These are phyloP conservation scores for Callorhinus ursinus DNA, from an alignment of 2,113 vertebrate species.

Conservation along the genomic window DNA sequence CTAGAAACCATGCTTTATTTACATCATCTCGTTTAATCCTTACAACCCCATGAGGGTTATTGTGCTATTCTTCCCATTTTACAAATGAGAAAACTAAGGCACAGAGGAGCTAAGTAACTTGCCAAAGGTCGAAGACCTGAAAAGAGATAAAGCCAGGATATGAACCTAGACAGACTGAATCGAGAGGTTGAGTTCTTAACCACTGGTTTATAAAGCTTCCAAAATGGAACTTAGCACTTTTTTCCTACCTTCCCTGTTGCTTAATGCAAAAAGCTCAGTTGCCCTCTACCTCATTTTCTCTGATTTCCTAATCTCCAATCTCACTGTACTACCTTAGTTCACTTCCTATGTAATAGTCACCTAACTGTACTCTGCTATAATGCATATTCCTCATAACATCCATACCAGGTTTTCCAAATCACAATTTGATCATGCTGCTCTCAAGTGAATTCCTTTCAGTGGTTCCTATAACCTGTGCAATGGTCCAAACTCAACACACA, in stretches of 20 bases:
- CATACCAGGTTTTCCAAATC: conserved; percentile 26
- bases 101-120: not conserved
- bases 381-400: not conserved
- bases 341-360: not conserved
- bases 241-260: not conserved
- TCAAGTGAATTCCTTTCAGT: not conserved
- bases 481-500: not conserved
- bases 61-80: not conserved
- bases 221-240: not conserved
- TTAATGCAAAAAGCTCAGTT: not conserved
- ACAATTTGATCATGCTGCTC: not conserved
- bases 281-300: not conserved
- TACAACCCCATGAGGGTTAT: not conserved
- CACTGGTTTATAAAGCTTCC: not conserved
- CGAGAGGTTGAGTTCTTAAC: not conserved
- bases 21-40: not conserved
- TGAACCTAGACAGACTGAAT: not conserved
- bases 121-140: not conserved
- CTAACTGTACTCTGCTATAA: not conserved
- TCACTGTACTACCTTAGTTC: not conserved
- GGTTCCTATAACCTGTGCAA: not conserved
- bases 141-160: not conserved
- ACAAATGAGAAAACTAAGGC: not conserved
- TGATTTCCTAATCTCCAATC: not conserved
- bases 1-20: not conserved